A percentile compares a stretch with the other conserved stretches of the same genome.
These are phyloP conservation scores for Tetragonisca angustula DNA, from an alignment of 2,888 invertebrate species.

Conservation along the genomic window DNA sequence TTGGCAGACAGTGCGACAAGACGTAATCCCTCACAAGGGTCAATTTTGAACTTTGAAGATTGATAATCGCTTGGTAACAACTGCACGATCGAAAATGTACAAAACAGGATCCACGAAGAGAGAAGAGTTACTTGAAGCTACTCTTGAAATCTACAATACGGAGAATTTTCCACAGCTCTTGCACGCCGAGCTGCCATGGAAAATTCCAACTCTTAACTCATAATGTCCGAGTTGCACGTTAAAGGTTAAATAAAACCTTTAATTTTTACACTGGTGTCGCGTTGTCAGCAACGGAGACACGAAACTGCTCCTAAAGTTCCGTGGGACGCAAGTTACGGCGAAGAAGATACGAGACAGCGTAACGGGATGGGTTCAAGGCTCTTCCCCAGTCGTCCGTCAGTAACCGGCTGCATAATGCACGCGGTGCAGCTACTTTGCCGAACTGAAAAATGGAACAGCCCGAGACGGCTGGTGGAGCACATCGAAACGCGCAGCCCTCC, in stretches of 20 bases:
- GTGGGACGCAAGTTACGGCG: slow-evolving; percentile 27
- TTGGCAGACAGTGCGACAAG: too few species aligned
- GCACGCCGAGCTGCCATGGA: too few species aligned
- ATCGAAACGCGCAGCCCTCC: slow-evolving; percentile 58
- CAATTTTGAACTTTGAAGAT: too few species aligned
- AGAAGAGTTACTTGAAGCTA: too few species aligned
- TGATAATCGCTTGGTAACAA: too few species aligned
- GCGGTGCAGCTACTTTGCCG: slow-evolving; percentile 72
- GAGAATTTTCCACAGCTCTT: too few species aligned
- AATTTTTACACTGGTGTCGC: slow-evolving; percentile 5
- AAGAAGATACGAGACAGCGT: slow-evolving; percentile 7
- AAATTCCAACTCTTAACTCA: background rate
- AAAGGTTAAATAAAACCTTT: background rate
- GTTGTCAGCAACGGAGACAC: slow-evolving; percentile 3
- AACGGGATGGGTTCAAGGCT: slow-evolving; percentile 42
- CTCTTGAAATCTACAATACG: too few species aligned
- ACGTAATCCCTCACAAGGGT: too few species aligned
- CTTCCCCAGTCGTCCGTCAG: slow-evolving; percentile 53
- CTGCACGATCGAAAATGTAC: too few species aligned
- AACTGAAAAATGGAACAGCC: slow-evolving; percentile 79
- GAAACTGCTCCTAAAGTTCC: slow-evolving; percentile 27
- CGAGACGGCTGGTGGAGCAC: slow-evolving; percentile 34
- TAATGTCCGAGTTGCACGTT: background rate
- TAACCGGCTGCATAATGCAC: slow-evolving; percentile 75
- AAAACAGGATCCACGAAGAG: too few species aligned